These are phyloP conservation scores for Pachyuromys duprasi DNA, from an alignment of 2,797 vertebrate genomes.

Conservation along the genomic window DNA sequence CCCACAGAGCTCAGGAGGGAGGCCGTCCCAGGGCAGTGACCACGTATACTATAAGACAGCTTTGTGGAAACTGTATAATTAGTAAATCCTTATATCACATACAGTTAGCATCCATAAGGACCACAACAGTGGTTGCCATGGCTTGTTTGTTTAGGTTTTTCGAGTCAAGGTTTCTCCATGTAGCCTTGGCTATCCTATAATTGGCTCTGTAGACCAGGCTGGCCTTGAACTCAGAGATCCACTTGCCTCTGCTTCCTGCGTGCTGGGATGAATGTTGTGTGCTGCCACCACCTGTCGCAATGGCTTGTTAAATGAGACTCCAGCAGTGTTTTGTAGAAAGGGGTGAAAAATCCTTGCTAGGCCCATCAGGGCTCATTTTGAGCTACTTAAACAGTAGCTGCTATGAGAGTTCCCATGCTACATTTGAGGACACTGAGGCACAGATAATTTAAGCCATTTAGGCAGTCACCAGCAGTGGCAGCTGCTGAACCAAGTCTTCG, in stretches of 20 bases:
- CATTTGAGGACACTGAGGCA: background rate
- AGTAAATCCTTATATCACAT: background rate
- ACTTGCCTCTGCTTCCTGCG: background rate
- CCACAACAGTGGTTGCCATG: background rate
- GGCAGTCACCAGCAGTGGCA: background rate
- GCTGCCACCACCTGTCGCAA: background rate
- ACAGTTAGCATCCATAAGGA: background rate
- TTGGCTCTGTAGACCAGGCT: background rate
- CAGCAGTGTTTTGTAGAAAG: background rate
- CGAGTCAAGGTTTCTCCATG: background rate
- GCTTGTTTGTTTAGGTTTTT: background rate
- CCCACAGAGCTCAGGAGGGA: background rate
- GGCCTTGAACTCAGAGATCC: background rate
- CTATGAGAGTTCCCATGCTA: background rate
- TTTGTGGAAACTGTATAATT: background rate
- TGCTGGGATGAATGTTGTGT: background rate
- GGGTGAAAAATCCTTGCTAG: background rate
- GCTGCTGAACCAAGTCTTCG: background rate
- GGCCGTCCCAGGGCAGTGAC: background rate
- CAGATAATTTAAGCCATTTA: background rate
- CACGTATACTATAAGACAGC: rapidly evolving
- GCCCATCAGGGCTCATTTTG: background rate
- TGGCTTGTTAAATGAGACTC: background rate
- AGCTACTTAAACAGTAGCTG: background rate
- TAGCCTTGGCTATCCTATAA: background rate